phyloP scores from a whole-genome alignment of 92 coral and sea anemone species.

The Plumapathes pennacea region DNA sequence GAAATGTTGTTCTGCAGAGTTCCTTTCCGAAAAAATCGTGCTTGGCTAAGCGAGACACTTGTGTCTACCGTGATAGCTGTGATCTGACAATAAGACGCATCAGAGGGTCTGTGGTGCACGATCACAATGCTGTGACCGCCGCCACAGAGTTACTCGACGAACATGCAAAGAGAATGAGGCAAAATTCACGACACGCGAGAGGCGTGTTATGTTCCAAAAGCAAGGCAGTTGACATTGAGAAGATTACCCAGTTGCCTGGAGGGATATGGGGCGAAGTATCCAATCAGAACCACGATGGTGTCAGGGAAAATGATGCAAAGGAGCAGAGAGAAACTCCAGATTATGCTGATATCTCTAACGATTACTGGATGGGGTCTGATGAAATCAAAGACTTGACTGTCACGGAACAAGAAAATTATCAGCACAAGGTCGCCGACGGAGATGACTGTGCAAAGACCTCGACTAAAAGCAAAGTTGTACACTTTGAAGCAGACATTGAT shows the following conservation, averaged over 20 bases:
- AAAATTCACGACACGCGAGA: constrained; percentile 80
- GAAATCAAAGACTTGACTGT: no score
- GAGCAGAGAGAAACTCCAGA: not conserved
- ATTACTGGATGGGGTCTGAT: constrained; percentile 78
- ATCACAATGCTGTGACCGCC: constrained; percentile 78
- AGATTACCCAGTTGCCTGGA: constrained; percentile 67
- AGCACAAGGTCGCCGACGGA: not conserved
- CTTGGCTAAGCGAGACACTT: constrained; percentile 74
- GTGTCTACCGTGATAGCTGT: constrained; percentile 85
- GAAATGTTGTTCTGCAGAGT: constrained; percentile 94
- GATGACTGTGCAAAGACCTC: constrained; percentile 29
- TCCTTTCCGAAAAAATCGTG: constrained; percentile 71
- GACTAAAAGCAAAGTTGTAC: constrained; percentile 13
- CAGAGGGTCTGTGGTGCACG: constrained; percentile 68
- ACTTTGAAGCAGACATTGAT: constrained; percentile 12
- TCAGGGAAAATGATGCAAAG: constrained; percentile 1
- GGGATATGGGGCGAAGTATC: constrained; percentile 72
- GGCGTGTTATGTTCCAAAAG: constrained; percentile 75
- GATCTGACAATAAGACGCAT: constrained; percentile 80
- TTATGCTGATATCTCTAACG: constrained; percentile 8
- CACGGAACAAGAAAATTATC: not conserved
- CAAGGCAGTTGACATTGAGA: constrained; percentile 43
- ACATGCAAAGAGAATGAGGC: constrained; percentile 74
- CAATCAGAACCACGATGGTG: constrained; percentile 45
- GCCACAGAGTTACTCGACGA: constrained; percentile 81